Evolutionary conservation across 1,140 invertebrate species (phyloP).

Genomic region (Drosophila saltans): DNA sequence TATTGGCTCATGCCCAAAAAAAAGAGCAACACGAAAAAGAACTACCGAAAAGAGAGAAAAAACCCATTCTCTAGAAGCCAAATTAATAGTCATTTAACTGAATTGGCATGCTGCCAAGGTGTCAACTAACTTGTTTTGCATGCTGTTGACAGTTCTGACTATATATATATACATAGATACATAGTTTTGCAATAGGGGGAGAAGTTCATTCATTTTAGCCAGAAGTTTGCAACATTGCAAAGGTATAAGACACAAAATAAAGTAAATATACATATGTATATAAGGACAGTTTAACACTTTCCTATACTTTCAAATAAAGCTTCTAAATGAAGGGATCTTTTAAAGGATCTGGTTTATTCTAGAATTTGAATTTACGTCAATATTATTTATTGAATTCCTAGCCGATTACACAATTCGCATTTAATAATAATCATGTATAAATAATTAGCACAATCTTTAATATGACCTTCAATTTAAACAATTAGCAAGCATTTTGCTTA

Average conservation of each 20-base stretch:
- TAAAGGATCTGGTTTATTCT: background rate
- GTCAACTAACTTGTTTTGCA: slow-evolving; percentile 68
- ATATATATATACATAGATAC: background rate
- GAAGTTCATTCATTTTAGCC: background rate
- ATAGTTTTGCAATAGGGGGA: background rate
- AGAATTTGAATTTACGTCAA: slow-evolving; percentile 36
- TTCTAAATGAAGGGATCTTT: no score
- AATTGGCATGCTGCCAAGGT: slow-evolving; percentile 36
- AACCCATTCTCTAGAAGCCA: slow-evolving; percentile 47
- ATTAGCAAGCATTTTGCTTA: slow-evolving; percentile 42
- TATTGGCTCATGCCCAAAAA: slow-evolving; percentile 60
- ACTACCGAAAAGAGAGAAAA: background rate
- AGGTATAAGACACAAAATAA: no score
- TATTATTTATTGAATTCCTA: slow-evolving; percentile 7
- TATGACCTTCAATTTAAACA: slow-evolving; percentile 54
- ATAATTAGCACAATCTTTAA: slow-evolving; percentile 38
- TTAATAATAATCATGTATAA: slow-evolving; percentile 33
- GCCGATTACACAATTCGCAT: slow-evolving; percentile 12
- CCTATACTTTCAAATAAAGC: no score
- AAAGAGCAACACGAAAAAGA: slow-evolving; percentile 1
- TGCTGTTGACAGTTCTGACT: slow-evolving; percentile 30
- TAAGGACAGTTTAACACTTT: no score
- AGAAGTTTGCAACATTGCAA: background rate
- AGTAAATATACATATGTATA: no score
- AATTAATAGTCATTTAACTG: slow-evolving; percentile 60